Evolutionary conservation across 2,888 invertebrate species (phyloP).

Genomic region (Chaitophorus viminalis): DNA sequence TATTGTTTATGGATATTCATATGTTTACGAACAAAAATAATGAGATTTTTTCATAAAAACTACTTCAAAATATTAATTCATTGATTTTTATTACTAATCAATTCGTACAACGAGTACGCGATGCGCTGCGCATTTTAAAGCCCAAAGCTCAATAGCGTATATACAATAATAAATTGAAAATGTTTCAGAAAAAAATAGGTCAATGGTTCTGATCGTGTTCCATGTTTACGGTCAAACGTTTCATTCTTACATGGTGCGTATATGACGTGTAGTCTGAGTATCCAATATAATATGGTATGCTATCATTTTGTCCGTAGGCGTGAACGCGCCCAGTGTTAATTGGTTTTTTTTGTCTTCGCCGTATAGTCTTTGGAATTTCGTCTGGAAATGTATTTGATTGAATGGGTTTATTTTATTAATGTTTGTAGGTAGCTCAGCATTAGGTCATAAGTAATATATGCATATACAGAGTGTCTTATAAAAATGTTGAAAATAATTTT

Average conservation of each 20-base stretch:
- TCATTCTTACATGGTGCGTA: background rate
- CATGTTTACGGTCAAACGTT: constrained; percentile 4
- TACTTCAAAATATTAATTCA: background rate
- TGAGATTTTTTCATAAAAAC: background rate
- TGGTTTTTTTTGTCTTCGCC: background rate
- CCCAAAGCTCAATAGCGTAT: background rate
- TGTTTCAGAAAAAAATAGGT: background rate
- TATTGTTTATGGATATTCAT: background rate
- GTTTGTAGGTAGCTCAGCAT: background rate
- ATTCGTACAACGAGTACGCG: background rate
- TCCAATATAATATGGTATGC: background rate
- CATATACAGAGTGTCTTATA: background rate
- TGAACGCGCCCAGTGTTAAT: background rate
- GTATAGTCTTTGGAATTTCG: background rate
- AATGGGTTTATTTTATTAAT: background rate
- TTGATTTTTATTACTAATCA: background rate
- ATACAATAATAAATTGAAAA: background rate
- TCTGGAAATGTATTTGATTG: background rate
- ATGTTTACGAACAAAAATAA: background rate
- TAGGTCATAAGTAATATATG: background rate
- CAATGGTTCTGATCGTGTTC: background rate
- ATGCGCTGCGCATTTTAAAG: background rate
- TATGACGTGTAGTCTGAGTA: too few species aligned
- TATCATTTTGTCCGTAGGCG: background rate
- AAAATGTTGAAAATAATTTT: background rate